Evolutionary conservation across 2,888 invertebrate species (phyloP).

Genomic region (Adela reaumurella): DNA sequence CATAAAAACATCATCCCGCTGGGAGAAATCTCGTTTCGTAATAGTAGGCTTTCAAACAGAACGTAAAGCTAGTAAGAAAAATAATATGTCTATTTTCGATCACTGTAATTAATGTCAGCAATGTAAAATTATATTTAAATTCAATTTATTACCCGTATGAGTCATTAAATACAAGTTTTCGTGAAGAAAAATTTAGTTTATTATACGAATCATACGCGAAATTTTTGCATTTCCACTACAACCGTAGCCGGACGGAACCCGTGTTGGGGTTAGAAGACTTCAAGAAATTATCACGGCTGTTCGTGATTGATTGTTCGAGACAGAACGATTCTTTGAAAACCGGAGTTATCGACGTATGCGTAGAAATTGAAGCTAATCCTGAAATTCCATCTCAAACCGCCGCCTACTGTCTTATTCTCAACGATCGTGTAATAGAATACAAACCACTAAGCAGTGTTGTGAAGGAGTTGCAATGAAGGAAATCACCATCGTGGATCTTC

Average conservation of each 20-base stretch:
- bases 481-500: no score
- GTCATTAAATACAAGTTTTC: constrained; percentile 19
- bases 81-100: constrained; percentile 14
- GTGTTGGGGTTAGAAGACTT: no score
- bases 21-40: constrained; percentile 26
- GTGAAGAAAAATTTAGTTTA: constrained; percentile 4
- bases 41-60: constrained; percentile 26
- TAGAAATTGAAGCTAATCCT: constrained; percentile 9
- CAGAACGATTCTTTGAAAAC: no score
- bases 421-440: no score
- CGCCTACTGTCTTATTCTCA: constrained; percentile 18
- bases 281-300: constrained; percentile 9
- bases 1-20: constrained; percentile 19
- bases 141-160: constrained; percentile 23
- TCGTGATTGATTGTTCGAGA: no score
- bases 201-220: constrained; percentile 3
- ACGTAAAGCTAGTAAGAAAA: constrained; percentile 17
- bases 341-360: constrained; percentile 14
- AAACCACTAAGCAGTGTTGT: constrained; percentile 12
- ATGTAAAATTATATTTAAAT: constrained; percentile 23
- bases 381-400: constrained; percentile 13
- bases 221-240: constrained; percentile 11
- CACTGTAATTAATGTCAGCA: constrained; percentile 20
- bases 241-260: constrained; percentile 6
- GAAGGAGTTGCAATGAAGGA: constrained; percentile 1